phyloP scores from a whole-genome alignment of 1,140 invertebrate species.

The Venustaconcha ellipsiformis region DNA sequence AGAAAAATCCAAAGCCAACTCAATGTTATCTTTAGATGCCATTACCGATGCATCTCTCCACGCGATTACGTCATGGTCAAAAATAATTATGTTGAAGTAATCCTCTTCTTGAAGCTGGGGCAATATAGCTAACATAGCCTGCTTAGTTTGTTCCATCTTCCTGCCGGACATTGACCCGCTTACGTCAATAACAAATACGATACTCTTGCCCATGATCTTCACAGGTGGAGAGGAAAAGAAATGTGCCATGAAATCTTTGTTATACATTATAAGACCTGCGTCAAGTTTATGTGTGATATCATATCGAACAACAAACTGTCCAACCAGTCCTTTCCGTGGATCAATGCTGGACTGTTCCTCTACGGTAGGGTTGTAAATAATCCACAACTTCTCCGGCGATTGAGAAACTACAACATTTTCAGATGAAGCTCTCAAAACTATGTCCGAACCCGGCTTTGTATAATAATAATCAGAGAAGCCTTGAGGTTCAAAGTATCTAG shows the following conservation, averaged over 20 bases:
- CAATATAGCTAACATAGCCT: constrained; percentile 10
- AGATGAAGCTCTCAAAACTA: neutral
- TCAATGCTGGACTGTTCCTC: neutral
- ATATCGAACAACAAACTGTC: constrained; percentile 13
- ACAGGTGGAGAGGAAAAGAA: constrained; percentile 7
- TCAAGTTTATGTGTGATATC: neutral
- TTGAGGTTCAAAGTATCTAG: constrained; percentile 8
- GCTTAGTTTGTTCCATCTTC: constrained; percentile 7
- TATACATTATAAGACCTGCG: constrained; percentile 1
- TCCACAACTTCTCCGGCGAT: neutral
- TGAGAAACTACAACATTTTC: neutral
- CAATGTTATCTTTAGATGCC: neutral
- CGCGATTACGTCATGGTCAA: neutral
- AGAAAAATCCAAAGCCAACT: neutral
- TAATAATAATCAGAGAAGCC: constrained; percentile 1
- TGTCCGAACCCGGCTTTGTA: neutral
- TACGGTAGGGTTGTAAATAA: constrained; percentile 5
- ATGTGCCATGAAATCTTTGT: constrained; percentile 4
- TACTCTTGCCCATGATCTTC: constrained; percentile 15
- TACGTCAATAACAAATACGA: constrained; percentile 20
- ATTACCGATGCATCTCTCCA: constrained; percentile 3
- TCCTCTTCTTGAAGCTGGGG: neutral
- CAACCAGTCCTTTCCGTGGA: neutral
- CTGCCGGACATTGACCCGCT: constrained; percentile 23
- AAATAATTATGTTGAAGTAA: constrained; percentile 19